These are phyloP conservation scores for Cephalopholis sonnerati DNA, from an alignment of 2,113 vertebrate species.

Conservation along the genomic window DNA sequence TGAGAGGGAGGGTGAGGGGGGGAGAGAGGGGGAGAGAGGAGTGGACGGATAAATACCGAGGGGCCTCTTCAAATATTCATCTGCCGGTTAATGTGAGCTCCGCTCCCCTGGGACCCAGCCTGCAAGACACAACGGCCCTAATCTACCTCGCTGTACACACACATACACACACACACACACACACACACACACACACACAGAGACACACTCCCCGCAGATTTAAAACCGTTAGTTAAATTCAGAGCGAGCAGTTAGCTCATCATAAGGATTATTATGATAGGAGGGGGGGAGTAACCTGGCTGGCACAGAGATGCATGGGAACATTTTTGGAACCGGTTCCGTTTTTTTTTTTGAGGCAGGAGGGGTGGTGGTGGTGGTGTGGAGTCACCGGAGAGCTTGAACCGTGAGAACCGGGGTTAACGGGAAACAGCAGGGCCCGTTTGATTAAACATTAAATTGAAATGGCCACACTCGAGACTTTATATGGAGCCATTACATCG, in stretches of 20 bases:
- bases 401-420: constrained; percentile 74
- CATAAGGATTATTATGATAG: constrained; percentile 73
- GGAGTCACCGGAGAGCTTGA: constrained; percentile 64
- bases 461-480: constrained; percentile 45
- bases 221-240: constrained; percentile 85
- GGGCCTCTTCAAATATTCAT: constrained; percentile 99
- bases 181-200: constrained; percentile 54
- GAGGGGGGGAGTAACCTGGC: constrained; percentile 7
- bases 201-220: constrained; percentile 62
- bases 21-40: constrained; percentile 69
- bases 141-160: constrained; percentile 85
- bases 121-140: constrained; percentile 90
- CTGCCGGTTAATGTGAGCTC: constrained; percentile 97
- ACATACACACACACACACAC: constrained; percentile 60
- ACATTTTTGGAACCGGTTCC: constrained; percentile 30
- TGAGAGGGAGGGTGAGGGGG: constrained; percentile 20
- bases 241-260: constrained; percentile 85
- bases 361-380: background rate
- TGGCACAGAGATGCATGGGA: constrained; percentile 39
- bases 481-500: constrained; percentile 28
- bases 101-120: constrained; percentile 91
- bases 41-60: constrained; percentile 92
- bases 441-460: constrained; percentile 71
- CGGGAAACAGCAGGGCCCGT: constrained; percentile 59
- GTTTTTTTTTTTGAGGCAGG: constrained; percentile 5